Evolutionary conservation across 1,140 invertebrate species (phyloP).

Genomic region (Brachystomella parvula): DNA sequence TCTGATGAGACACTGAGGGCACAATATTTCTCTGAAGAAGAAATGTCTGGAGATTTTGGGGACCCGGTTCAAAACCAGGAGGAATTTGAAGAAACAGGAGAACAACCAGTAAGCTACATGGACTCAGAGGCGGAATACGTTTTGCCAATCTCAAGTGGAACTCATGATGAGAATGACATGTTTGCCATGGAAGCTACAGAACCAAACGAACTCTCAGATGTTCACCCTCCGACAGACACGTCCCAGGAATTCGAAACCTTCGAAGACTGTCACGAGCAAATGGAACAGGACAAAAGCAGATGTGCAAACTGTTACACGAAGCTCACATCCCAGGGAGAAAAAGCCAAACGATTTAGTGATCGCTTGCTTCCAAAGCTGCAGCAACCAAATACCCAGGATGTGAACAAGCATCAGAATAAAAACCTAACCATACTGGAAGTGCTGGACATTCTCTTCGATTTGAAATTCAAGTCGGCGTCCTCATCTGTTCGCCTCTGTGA

Average conservation of each 20-base stretch:
- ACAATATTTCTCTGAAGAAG: too few species aligned
- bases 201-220: neutral
- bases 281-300: neutral
- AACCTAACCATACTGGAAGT: neutral
- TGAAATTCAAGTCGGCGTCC: neutral
- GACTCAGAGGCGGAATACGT: too few species aligned
- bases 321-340: neutral
- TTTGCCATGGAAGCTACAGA: too few species aligned
- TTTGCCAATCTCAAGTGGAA: too few species aligned
- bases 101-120: too few species aligned
- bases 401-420: neutral
- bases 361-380: neutral
- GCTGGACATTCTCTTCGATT: neutral
- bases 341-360: neutral
- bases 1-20: too few species aligned
- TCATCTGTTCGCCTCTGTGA: neutral
- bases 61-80: too few species aligned
- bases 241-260: neutral
- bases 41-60: too few species aligned
- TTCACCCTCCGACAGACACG: neutral
- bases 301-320: constrained; percentile 1
- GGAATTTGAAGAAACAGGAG: too few species aligned
- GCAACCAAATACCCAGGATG: neutral
- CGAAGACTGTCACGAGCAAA: neutral
- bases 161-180: too few species aligned